phyloP scores from a whole-genome alignment of 2,888 invertebrate species.

The Folsomia candida region DNA sequence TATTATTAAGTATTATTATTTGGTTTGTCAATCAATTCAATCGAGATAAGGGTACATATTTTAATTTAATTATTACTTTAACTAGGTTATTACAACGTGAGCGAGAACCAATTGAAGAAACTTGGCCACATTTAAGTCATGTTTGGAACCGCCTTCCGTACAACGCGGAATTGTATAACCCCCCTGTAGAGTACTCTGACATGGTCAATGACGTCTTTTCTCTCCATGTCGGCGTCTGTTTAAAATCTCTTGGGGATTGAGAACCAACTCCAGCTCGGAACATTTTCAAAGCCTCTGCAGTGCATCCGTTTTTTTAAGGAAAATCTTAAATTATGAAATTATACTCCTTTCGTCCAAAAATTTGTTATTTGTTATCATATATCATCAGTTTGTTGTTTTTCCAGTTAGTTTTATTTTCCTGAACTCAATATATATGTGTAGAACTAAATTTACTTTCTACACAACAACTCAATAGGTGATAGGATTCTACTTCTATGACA shows the following conservation, averaged over 20 bases:
- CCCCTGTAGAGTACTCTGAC: not conserved
- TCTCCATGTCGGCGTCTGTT: conserved; percentile 9
- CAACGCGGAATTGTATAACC: not conserved
- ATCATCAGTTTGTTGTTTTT: no score
- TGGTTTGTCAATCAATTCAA: no score
- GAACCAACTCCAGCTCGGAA: not conserved
- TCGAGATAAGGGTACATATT: no score
- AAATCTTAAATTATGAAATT: no score
- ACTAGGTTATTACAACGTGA: conserved; percentile 30
- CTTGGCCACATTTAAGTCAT: conserved; percentile 37
- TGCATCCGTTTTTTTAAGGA: no score
- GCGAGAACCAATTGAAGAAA: conserved; percentile 32
- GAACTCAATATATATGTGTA: not conserved
- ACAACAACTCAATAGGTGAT: not conserved
- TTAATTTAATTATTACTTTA: no score
- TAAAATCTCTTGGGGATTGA: not conserved
- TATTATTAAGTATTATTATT: no score
- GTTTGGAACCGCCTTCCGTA: conserved; percentile 33
- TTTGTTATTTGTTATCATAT: no score
- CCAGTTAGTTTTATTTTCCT: not conserved
- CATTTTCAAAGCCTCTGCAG: not conserved
- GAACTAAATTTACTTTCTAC: no score
- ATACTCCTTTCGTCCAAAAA: no score
- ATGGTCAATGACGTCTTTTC: conserved; percentile 25
- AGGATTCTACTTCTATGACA: not conserved